Evolutionary conservation across 2,888 invertebrate species (phyloP), one percentile per base, ranked within the genome.

Genomic region (Lochmaea crataegi): DNA sequence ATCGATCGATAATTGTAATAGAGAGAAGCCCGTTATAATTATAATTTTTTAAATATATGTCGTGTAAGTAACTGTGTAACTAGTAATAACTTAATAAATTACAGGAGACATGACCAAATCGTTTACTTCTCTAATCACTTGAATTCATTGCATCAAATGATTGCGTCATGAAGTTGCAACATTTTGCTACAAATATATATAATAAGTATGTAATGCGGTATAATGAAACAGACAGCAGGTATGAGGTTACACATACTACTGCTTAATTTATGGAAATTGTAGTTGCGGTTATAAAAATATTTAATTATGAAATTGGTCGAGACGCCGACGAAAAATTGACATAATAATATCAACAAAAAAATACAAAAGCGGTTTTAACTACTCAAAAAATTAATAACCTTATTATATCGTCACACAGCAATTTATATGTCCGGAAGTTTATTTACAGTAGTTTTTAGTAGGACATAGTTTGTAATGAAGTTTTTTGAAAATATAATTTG

Each of bases 111-210:
- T 65, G 65, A 51, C 16, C 65, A 32, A 65, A 53, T 65, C 18
- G 65, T 56, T 65, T 53, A 65, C 7, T 53, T 12, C 56, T 56
- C 56, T 56, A 53, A 56, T 56, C 41, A 12, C 6, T 65, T 51
- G 22, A 26, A 51, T 65, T 65, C 18, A 65, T 56, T 56, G 56
- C 65, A 56, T 65, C 56, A 56, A 65, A 56, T 65, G 48, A 65
- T 65, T 65, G 38, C 22, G 41, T 65, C 53, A 65, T 65, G 9
- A 26, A 65, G 38, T 65, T 65, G 51, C 64, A 64, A 48, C 45
- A 65, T 41, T 45, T 63, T 18, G 42, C 41, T 63, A 42, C 41
- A 42, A 9, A 63, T 63, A 41, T 63, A 41, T 63, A 57, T 57
- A 57, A 57, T 57, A 57, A 57, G 56, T 57, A 57, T 57, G 26